Evolutionary conservation across 2,888 invertebrate genomes (phyloP).

Genomic region (Cheilosia variabilis): DNA sequence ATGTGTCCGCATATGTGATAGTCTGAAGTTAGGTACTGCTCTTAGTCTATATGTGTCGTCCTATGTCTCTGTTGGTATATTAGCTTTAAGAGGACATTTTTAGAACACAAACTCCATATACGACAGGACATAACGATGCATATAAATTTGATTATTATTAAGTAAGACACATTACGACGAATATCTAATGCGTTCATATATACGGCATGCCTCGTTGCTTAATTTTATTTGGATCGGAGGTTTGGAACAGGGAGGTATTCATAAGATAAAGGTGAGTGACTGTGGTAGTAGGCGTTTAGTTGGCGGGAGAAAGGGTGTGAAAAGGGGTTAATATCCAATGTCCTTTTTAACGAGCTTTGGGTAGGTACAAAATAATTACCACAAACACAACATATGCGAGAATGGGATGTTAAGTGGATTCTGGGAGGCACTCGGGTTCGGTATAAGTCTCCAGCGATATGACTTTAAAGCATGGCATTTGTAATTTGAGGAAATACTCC

Average conservation of each 20-base stretch:
- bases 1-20: constrained; percentile 65
- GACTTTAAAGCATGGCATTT: background rate
- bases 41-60: background rate
- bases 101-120: constrained; percentile 72
- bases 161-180: constrained; percentile 78
- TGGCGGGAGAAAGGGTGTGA: constrained; percentile 53
- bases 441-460: background rate
- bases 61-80: constrained; percentile 32
- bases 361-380: constrained; percentile 43
- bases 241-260: constrained; percentile 4
- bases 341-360: constrained; percentile 46
- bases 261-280: constrained; percentile 56
- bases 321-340: constrained; percentile 64
- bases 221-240: constrained; percentile 18
- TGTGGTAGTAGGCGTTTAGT: constrained; percentile 36
- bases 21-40: constrained; percentile 19
- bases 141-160: constrained; percentile 80
- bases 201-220: constrained; percentile 28
- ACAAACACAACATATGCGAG: background rate
- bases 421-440: background rate
- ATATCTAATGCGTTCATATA: constrained; percentile 66
- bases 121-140: constrained; percentile 82
- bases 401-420: background rate
- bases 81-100: constrained; percentile 71
- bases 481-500: too few relatives aligned